A percentile compares a stretch with the other conserved stretches of the same genome.
Conservation (phyloP, 2,797 vertebrate genomes). For the Chromobotia macracanthus region DNA sequence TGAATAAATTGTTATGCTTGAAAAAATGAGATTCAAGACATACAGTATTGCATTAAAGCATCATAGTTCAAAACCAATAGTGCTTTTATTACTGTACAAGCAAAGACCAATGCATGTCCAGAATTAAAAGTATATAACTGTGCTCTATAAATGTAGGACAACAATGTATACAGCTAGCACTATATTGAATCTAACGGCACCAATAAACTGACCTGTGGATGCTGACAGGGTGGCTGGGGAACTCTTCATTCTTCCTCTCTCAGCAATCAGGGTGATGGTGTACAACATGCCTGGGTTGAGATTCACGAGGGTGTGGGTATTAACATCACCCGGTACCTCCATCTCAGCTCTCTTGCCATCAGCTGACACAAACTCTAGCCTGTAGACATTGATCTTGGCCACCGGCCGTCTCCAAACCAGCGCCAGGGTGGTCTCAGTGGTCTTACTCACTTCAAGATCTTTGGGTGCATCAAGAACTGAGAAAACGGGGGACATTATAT, state of each 20-base stretch:
- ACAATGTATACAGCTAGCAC: background rate
- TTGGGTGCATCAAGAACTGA: constrained; percentile 90
- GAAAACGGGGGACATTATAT: background rate
- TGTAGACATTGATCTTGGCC: constrained; percentile 89
- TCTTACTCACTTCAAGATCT: constrained; percentile 80
- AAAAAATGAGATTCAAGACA: constrained; percentile 1
- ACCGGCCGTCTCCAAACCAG: constrained; percentile 85
- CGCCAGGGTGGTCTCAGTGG: constrained; percentile 82
- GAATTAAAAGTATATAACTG: background rate
- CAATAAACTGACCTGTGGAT: constrained; percentile 83
- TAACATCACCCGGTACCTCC: constrained; percentile 76
- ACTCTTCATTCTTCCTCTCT: constrained; percentile 88
- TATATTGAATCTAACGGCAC: background rate
- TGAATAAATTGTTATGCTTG: constrained; percentile 29
- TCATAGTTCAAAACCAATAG: constrained; percentile 21
- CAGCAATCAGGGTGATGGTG: constrained; percentile 81
- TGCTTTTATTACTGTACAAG: constrained; percentile 12
- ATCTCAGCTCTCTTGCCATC: constrained; percentile 77
- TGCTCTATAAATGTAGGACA: background rate
- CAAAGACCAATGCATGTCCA: background rate
- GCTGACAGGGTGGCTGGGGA: constrained; percentile 76
- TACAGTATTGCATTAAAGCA: background rate
- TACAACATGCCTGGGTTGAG: constrained; percentile 87
- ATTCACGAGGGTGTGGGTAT: constrained; percentile 76
- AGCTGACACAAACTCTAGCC: constrained; percentile 75